Percentiles rank a stretch among this genome's conserved stretches.
Evolutionary conservation across 1,140 invertebrate species (phyloP).

Genomic region (Bombus waltoni): DNA sequence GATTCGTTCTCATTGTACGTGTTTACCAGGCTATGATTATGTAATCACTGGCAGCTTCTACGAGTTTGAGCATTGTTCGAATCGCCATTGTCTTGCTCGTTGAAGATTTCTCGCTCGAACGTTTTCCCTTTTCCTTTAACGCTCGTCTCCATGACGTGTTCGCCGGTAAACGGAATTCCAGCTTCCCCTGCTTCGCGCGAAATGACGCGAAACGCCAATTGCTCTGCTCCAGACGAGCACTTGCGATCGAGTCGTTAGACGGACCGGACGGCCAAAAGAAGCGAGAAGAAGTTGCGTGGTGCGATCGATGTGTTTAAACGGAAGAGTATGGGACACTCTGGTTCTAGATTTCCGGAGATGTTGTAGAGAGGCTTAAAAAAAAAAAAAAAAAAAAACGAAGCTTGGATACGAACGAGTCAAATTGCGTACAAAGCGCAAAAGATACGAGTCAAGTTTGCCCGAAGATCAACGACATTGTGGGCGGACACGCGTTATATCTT

Average conservation of each 20-base stretch:
- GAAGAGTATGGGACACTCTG: not conserved
- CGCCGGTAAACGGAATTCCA: not conserved
- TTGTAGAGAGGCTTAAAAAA: not conserved
- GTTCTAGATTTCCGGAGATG: not conserved
- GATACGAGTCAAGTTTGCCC: not conserved
- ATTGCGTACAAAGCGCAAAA: not conserved
- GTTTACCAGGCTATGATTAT: conserved; percentile 49
- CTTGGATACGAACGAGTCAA: too few species aligned
- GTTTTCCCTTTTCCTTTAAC: conserved; percentile 1
- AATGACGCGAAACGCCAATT: not conserved
- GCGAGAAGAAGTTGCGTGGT: not conserved
- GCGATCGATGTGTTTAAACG: not conserved
- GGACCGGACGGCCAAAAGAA: not conserved
- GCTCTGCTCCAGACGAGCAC: too few species aligned
- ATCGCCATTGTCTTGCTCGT: conserved; percentile 4
- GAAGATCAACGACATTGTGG: not conserved
- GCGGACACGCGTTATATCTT: not conserved
- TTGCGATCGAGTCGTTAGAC: not conserved
- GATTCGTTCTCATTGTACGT: conserved; percentile 40
- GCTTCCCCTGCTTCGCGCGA: not conserved
- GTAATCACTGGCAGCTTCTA: conserved; percentile 36
- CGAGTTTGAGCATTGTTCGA: conserved; percentile 19
- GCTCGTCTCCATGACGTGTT: not conserved
- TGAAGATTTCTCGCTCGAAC: conserved; percentile 14
- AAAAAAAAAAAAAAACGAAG: too few species aligned